phyloP scores from a whole-genome alignment of 2,888 invertebrate species.

The Emmelina monodactyla region DNA sequence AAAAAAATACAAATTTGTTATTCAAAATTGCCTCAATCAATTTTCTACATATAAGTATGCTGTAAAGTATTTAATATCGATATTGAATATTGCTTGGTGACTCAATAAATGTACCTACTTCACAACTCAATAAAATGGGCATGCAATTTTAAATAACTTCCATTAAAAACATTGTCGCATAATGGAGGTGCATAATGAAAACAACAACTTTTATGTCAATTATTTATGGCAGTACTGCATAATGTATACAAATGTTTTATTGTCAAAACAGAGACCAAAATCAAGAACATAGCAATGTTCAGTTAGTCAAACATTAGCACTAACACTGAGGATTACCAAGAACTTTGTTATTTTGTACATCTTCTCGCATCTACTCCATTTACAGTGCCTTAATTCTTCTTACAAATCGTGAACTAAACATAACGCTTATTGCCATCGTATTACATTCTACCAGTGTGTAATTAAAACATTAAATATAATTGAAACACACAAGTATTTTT shows the following conservation, averaged over 20 bases:
- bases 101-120: too few species aligned
- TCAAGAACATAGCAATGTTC: not conserved
- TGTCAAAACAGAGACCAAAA: slow-evolving; percentile 3
- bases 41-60: too few species aligned
- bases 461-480: slow-evolving; percentile 12
- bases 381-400: slow-evolving; percentile 1
- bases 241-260: slow-evolving; percentile 6
- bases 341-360: slow-evolving; percentile 1
- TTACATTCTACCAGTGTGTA: slow-evolving; percentile 6
- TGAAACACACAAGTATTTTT: slow-evolving; percentile 40
- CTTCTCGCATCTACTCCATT: not conserved
- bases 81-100: too few species aligned
- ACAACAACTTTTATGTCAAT: slow-evolving; percentile 16
- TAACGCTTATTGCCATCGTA: not conserved
- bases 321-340: not conserved
- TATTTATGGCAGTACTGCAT: slow-evolving; percentile 3
- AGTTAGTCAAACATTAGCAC: not conserved
- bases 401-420: not conserved
- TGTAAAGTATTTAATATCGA: too few species aligned
- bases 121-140: too few species aligned
- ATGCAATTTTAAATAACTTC: too few species aligned
- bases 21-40: too few species aligned
- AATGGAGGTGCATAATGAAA: too few species aligned
- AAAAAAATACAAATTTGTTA: too few species aligned
- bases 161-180: too few species aligned